phyloP scores from a whole-genome alignment of 2,888 invertebrate genomes.

The Amphipoea oculea region DNA sequence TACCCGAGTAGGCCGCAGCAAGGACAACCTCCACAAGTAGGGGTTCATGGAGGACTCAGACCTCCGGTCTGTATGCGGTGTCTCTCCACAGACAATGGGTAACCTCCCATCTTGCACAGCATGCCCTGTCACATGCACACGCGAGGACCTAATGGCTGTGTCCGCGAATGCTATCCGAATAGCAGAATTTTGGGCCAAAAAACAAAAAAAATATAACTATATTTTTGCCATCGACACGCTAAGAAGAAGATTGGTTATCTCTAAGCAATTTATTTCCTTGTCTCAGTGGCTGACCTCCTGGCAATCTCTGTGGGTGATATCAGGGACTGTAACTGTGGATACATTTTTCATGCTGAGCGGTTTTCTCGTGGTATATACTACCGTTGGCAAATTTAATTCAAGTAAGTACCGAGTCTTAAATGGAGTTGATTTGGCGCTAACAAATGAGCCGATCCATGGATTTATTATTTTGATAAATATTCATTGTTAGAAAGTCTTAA shows the following conservation, averaged over 20 bases:
- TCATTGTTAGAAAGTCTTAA: neutral
- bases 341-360: conserved; percentile 90
- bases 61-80: too few relatives aligned
- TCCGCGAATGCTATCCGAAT: too few relatives aligned
- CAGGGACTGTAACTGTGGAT: conserved; percentile 90
- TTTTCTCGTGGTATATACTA: conserved; percentile 79
- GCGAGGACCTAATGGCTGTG: too few relatives aligned
- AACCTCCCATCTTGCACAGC: too few relatives aligned
- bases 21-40: too few relatives aligned
- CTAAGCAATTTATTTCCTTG: conserved; percentile 9
- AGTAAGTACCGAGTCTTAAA: conserved; percentile 67
- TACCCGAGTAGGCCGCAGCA: too few relatives aligned
- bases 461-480: neutral
- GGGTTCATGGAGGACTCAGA: too few relatives aligned
- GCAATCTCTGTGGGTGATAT: conserved; percentile 78
- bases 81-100: too few relatives aligned
- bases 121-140: too few relatives aligned
- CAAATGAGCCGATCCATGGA: neutral
- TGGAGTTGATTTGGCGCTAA: neutral
- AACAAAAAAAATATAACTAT: too few relatives aligned
- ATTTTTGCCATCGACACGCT: too few relatives aligned
- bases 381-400: conserved; percentile 75
- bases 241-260: neutral
- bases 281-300: conserved; percentile 77
- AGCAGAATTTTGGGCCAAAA: too few relatives aligned